A percentile compares a stretch with the other conserved stretches of the same genome.
These are phyloP conservation scores for Carapus acus DNA, from an alignment of 2,797 vertebrate genomes.

Conservation along the genomic window DNA sequence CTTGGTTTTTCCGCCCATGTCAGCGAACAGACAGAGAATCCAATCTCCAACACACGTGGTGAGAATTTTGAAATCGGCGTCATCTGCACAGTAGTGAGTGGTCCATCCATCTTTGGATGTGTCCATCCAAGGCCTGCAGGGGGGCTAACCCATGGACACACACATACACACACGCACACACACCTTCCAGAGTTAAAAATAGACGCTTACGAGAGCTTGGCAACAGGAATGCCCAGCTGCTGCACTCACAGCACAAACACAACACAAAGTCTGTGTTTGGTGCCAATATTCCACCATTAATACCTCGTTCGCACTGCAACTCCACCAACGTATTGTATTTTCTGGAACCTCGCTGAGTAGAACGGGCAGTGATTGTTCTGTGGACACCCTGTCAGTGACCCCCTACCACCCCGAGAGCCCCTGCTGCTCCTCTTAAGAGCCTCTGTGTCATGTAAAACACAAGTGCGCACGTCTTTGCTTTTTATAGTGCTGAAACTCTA, in stretches of 20 bases:
- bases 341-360: no score
- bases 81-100: conserved; percentile 1
- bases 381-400: no score
- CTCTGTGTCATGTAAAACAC: conserved; percentile 3
- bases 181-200: conserved; percentile 58
- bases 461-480: neutral
- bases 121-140: conserved; percentile 56
- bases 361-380: conserved; percentile 2
- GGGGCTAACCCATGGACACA: conserved; percentile 14
- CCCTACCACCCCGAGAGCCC: no score
- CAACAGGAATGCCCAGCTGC: conserved; percentile 49
- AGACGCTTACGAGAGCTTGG: conserved; percentile 30
- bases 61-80: neutral
- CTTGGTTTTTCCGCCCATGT: neutral
- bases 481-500: neutral
- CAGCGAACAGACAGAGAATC: neutral
- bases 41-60: no score
- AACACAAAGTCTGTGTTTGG: conserved; percentile 13
- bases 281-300: conserved; percentile 34
- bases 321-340: conserved; percentile 26
- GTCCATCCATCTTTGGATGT: no score
- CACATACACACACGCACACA: conserved; percentile 1
- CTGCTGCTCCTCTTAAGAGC: neutral
- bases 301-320: conserved; percentile 33
- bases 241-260: conserved; percentile 20